phyloP scores from a whole-genome alignment of 2,888 invertebrate species.

The Cenopis cana region DNA sequence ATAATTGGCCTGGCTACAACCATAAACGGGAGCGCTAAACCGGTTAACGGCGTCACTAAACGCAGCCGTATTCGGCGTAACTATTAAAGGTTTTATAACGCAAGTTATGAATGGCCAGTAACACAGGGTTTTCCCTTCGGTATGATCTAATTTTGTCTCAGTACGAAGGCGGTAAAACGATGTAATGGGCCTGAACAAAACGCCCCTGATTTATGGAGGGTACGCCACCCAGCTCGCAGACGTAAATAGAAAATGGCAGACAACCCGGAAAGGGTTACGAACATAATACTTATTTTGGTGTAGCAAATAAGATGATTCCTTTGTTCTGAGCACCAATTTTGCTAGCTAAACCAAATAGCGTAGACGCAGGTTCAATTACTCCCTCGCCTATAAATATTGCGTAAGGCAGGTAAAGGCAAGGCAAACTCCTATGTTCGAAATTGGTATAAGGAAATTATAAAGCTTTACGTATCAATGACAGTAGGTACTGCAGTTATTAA shows the following conservation, averaged over 20 bases:
- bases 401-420: not conserved
- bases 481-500: not conserved
- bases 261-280: slow-evolving; percentile 73
- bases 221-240: slow-evolving; percentile 70
- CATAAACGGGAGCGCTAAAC: slow-evolving; percentile 34
- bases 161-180: slow-evolving; percentile 79
- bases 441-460: not conserved
- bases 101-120: slow-evolving; percentile 69
- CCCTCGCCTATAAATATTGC: slow-evolving; percentile 21
- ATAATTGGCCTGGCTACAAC: slow-evolving; percentile 37
- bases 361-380: slow-evolving; percentile 31
- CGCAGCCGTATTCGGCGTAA: slow-evolving; percentile 58
- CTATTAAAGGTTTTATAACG: slow-evolving; percentile 76
- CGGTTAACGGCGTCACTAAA: slow-evolving; percentile 37
- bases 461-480: not conserved
- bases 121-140: slow-evolving; percentile 69
- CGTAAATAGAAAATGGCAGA: slow-evolving; percentile 78
- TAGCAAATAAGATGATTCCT: slow-evolving; percentile 57
- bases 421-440: not conserved
- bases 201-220: slow-evolving; percentile 78
- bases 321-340: slow-evolving; percentile 43
- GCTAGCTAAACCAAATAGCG: slow-evolving; percentile 32
- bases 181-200: slow-evolving; percentile 80
- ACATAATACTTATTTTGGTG: slow-evolving; percentile 64
- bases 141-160: slow-evolving; percentile 81